These are phyloP conservation scores for Orgyia antiqua DNA, from an alignment of 2,888 invertebrate genomes.

Conservation along the genomic window DNA sequence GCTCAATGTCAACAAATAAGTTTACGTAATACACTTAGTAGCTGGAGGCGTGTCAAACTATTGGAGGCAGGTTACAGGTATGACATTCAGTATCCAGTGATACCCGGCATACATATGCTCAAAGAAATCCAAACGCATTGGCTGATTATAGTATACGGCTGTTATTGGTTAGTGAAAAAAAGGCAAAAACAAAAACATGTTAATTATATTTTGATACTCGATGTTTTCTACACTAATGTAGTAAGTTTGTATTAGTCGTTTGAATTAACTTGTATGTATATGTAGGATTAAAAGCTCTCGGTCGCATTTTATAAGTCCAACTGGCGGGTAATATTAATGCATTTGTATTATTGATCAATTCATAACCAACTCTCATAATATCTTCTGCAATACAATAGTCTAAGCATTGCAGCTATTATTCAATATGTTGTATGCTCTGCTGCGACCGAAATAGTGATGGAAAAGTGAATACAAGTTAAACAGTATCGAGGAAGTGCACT, in stretches of 20 bases:
- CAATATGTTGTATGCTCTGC: constrained; percentile 19
- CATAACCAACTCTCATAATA: constrained; percentile 28
- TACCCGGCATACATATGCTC: constrained; percentile 61
- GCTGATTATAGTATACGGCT: constrained; percentile 77
- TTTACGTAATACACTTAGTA: too few relatives aligned
- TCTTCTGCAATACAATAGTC: constrained; percentile 49
- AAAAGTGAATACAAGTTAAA: constrained; percentile 21
- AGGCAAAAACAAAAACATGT: constrained; percentile 64
- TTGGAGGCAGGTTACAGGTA: constrained; percentile 17
- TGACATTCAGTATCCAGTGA: constrained; percentile 48
- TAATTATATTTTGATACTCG: constrained; percentile 78
- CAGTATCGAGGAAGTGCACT: constrained; percentile 7
- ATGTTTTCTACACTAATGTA: constrained; percentile 74
- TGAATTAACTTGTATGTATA: constrained; percentile 56
- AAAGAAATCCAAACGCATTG: constrained; percentile 66
- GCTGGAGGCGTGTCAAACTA: constrained; percentile 12
- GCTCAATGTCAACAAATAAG: too few relatives aligned
- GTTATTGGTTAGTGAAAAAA: constrained; percentile 75
- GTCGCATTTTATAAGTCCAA: constrained; percentile 55
- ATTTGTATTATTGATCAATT: constrained; percentile 12
- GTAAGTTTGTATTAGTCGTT: constrained; percentile 56
- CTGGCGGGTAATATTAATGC: constrained; percentile 21
- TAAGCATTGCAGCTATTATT: too few relatives aligned
- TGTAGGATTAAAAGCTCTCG: constrained; percentile 50
- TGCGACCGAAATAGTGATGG: constrained; percentile 13